Conservation (phyloP, 2,113 vertebrate species). For the Leucosticte australis region DNA sequence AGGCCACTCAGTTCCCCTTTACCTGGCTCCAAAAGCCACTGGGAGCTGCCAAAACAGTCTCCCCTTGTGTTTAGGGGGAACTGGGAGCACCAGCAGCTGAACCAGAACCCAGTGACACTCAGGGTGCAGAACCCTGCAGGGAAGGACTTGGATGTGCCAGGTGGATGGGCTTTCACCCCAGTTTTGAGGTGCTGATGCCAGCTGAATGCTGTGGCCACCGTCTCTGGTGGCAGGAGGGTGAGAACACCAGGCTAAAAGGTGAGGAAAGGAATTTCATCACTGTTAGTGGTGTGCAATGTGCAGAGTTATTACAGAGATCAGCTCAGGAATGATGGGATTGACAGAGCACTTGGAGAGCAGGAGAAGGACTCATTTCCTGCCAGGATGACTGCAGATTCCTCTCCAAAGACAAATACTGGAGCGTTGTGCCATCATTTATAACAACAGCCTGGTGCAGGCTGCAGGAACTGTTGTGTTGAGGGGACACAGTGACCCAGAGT, state of each 20-base stretch:
- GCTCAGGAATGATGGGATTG: background rate
- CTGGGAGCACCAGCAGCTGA: background rate
- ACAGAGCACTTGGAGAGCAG: background rate
- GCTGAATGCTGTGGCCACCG: background rate
- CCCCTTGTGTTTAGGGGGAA: background rate
- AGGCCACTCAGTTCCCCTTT: background rate
- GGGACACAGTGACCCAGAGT: background rate
- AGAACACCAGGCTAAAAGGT: background rate
- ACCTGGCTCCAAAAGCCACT: background rate
- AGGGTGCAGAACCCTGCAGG: background rate
- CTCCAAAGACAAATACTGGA: background rate
- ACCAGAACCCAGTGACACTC: background rate
- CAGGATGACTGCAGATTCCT: background rate
- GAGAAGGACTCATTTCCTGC: background rate
- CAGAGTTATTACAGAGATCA: background rate
- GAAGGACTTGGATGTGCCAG: background rate
- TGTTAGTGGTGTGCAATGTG: background rate
- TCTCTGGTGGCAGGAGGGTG: background rate
- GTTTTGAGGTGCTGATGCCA: background rate
- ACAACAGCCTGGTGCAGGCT: background rate
- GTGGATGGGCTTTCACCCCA: background rate
- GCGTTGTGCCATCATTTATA: background rate
- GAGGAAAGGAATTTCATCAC: background rate
- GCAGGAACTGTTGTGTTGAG: accelerated
- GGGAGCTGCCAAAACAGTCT: background rate